phyloP scores from a whole-genome alignment of 2,113 vertebrate genomes.

The Crypturellus undulatus region DNA sequence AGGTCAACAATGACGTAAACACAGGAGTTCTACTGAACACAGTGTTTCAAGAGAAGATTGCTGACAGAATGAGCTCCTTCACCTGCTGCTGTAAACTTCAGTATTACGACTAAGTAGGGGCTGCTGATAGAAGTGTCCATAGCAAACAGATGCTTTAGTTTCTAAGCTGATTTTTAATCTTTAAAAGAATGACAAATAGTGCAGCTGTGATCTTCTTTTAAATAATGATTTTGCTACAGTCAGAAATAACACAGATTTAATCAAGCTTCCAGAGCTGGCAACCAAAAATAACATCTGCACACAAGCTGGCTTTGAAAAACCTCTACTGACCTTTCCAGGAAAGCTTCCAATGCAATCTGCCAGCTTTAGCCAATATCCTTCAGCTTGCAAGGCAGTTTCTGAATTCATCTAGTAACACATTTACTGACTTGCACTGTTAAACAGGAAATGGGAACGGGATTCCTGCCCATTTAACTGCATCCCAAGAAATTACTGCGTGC shows the following conservation, averaged over 20 bases:
- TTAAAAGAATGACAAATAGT: not conserved
- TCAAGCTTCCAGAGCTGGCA: not conserved
- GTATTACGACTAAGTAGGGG: not conserved
- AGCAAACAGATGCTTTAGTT: not conserved
- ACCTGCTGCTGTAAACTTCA: slow-evolving; percentile 10
- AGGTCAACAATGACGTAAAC: not conserved
- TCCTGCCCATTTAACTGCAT: not conserved
- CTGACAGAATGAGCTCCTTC: slow-evolving; percentile 14
- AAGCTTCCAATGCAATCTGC: not conserved
- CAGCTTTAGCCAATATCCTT: not conserved
- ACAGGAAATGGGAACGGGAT: not conserved
- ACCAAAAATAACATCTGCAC: not conserved
- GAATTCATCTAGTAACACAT: not conserved
- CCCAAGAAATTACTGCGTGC: not conserved
- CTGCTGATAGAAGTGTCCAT: not conserved
- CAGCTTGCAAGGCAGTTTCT: not conserved
- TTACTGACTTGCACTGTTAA: not conserved
- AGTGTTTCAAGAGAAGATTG: not conserved
- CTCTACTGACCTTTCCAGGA: not conserved
- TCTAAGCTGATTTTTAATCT: not conserved
- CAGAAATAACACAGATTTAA: not conserved
- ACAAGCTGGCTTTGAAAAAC: not conserved
- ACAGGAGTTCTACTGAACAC: not conserved
- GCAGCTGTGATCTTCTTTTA: not conserved
- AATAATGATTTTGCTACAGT: not conserved